phyloP scores from a whole-genome alignment of 2,113 vertebrate species.

The Tricholaema leucomelas region DNA sequence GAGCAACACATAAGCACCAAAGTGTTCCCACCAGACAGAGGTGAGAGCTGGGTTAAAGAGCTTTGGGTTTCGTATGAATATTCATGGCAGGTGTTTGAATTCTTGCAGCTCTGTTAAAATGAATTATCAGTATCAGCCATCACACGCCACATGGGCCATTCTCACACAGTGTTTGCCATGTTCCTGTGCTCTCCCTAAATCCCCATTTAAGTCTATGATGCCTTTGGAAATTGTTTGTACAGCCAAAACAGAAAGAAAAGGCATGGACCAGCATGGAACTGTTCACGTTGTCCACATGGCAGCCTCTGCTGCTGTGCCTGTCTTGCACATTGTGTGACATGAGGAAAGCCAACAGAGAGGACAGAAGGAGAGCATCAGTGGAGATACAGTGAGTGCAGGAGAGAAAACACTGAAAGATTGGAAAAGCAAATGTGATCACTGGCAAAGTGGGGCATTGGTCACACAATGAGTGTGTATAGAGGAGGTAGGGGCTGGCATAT shows the following conservation, averaged over 20 bases:
- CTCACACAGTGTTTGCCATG: background rate
- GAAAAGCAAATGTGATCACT: background rate
- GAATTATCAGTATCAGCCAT: background rate
- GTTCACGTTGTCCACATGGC: background rate
- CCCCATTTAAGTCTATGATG: background rate
- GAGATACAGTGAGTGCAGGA: background rate
- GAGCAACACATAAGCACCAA: background rate
- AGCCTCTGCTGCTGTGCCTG: background rate
- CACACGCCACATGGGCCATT: fast-evolving
- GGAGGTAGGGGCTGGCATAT: background rate
- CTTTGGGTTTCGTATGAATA: conserved; percentile 29
- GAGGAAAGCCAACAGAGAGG: background rate
- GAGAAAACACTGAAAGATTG: background rate
- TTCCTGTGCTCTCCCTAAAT: background rate
- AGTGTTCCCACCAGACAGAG: conserved; percentile 53
- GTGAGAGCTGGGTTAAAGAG: conserved; percentile 52
- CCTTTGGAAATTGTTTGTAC: background rate
- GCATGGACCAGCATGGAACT: background rate
- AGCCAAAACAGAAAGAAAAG: background rate
- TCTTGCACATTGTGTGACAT: background rate
- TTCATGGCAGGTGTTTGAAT: conserved; percentile 30
- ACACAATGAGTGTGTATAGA: fast-evolving
- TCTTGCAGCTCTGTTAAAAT: background rate
- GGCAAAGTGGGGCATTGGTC: background rate
- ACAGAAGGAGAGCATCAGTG: background rate